Base-by-base conservation (phyloP, 2,113 vertebrate species). In the Polyodon spathula region DNA sequence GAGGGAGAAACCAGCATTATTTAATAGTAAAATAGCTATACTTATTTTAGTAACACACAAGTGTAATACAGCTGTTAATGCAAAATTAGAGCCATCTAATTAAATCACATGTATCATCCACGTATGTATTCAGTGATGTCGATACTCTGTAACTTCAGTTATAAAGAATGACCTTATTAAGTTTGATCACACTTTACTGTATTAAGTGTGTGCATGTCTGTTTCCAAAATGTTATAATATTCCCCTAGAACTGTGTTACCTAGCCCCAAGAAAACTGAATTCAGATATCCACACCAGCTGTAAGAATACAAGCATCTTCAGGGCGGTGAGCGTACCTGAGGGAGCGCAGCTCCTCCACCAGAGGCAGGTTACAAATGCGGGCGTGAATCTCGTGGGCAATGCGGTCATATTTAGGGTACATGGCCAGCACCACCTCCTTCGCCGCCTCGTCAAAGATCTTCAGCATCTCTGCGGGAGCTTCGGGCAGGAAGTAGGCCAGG, bases 321-420 rank as follows among this genome's bases (percentile, higher is more conserved):
- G 27, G 27, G 2, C 3, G 27, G 27, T 27, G 27, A 27, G 27
- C 3, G 9, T 58, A 98, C 96, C 95, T 84, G 64, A 99, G 89
- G 0, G 96, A 94, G 1, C 95, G 88, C 62, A 99, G 83, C 67
- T 98, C 96, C 71, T 99, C 95, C 6, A 99, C 95, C 54, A 99
- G 80, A 0, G 96, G 96, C 54, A 99, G 84, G 78, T 92, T 95
- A 46, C 91, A 94, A 71, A 99, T 94, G 5, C 95, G 93, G 59
- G 94, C 93, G 0, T 99, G 94, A 75, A 99, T 92, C 71, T 93
- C 91, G 27, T 88, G 89, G 62, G 92, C 84, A 8, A 99, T 98
- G 2, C 93, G 92, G 63, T 93, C 88, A 0, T 99, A 99, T 68
- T 99, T 99, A 10, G 96, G 96, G 76, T 95, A 97, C 96, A 99